Evolutionary conservation across 2,797 vertebrate species (phyloP).

Genomic region (Acomys russatus): DNA sequence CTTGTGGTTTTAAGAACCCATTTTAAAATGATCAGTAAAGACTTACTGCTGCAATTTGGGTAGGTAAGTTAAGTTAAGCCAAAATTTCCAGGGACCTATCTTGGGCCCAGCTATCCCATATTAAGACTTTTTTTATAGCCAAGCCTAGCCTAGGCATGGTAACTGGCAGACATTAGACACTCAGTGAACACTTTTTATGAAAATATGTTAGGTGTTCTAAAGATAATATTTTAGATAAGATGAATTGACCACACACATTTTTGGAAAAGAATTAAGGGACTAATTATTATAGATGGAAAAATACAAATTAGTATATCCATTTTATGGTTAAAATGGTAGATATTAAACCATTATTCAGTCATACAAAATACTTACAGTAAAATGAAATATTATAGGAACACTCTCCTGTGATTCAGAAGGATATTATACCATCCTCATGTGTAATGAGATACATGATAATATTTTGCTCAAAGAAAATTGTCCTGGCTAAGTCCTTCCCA

Average conservation of each 20-base stretch:
- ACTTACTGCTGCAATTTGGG: conserved; percentile 33
- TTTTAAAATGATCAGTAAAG: conserved; percentile 18
- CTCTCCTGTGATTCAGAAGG: background rate
- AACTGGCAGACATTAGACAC: background rate
- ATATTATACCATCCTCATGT: background rate
- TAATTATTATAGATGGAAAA: background rate
- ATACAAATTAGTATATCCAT: background rate
- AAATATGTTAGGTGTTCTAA: background rate
- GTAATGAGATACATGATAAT: background rate
- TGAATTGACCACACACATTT: background rate
- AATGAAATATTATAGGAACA: background rate
- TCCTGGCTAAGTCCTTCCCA: background rate
- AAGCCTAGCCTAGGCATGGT: rapidly evolving
- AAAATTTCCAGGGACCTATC: background rate
- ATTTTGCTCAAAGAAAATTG: background rate
- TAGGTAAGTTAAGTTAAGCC: conserved; percentile 8
- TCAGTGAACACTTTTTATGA: background rate
- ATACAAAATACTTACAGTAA: background rate
- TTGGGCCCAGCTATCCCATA: no score
- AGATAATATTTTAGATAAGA: background rate
- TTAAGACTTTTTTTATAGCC: background rate
- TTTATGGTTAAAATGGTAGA: background rate
- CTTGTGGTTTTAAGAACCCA: conserved; percentile 75
- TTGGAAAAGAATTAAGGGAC: background rate
- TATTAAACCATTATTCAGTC: background rate